A percentile compares a stretch with the other conserved stretches of the same genome.
Conservation (phyloP, 1,140 invertebrate genomes). For the Cecropterus lyciades region DNA sequence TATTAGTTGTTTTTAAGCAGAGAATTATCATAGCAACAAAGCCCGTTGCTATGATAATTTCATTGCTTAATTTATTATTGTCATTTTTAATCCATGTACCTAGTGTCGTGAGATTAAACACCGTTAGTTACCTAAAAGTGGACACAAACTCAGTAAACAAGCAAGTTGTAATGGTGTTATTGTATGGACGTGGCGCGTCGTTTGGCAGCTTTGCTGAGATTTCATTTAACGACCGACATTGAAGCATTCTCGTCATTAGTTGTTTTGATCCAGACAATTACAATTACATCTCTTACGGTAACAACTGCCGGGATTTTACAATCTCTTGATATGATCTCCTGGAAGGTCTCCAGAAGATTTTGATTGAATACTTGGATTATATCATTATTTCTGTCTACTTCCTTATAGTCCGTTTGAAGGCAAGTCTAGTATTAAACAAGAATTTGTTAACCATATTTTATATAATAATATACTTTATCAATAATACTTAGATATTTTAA, state of each 20-base stretch:
- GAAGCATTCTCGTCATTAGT: neutral
- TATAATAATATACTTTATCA: too few relatives aligned
- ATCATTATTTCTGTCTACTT: neutral
- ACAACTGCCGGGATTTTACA: conserved; percentile 3
- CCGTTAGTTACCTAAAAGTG: neutral
- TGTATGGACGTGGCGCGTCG: conserved; percentile 1
- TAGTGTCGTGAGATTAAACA: too few relatives aligned
- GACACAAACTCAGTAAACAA: conserved; percentile 12
- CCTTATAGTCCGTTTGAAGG: conserved; percentile 1
- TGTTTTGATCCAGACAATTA: conserved; percentile 1
- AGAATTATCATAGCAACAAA: too few relatives aligned
- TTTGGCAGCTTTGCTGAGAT: conserved; percentile 14
- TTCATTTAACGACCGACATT: conserved; percentile 7
- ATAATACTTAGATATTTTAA: too few relatives aligned
- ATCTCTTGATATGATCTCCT: neutral
- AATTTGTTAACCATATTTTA: too few relatives aligned
- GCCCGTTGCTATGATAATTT: too few relatives aligned
- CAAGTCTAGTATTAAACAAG: conserved; percentile 5
- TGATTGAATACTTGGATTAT: neutral
- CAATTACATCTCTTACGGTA: neutral
- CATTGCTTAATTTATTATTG: too few relatives aligned
- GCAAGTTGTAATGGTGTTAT: conserved; percentile 8
- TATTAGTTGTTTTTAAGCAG: too few relatives aligned
- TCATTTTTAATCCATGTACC: too few relatives aligned
- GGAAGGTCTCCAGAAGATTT: conserved; percentile 8